Evolutionary conservation across 2,797 vertebrate genomes (phyloP).

Genomic region (Hybognathus amarus): DNA sequence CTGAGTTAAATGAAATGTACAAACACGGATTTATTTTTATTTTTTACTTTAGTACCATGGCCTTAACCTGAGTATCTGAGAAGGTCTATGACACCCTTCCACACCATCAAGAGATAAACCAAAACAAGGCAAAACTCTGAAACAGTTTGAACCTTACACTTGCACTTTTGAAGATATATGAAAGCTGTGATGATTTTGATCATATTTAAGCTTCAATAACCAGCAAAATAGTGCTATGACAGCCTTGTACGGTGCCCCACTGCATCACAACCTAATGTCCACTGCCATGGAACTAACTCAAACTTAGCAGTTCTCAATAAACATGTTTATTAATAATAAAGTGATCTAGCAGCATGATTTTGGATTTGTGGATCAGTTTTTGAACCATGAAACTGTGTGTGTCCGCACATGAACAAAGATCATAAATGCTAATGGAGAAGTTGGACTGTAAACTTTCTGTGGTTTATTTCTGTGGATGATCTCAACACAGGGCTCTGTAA

Average conservation of each 20-base stretch:
- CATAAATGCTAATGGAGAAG: slow-evolving; percentile 32
- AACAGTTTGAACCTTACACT: not conserved
- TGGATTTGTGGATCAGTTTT: not conserved
- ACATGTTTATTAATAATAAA: not conserved
- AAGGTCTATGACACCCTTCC: not conserved
- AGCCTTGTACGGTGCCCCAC: not conserved
- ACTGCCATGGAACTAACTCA: not conserved
- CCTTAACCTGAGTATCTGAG: not conserved
- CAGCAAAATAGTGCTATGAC: not conserved
- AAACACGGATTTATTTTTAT: not conserved
- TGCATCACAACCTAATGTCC: not conserved
- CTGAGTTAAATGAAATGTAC: not conserved
- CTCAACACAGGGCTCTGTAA: slow-evolving; percentile 62
- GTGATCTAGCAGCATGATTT: not conserved
- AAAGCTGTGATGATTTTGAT: not conserved
- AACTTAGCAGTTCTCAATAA: not conserved
- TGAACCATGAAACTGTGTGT: not conserved
- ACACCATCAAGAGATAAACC: not conserved
- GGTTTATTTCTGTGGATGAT: slow-evolving; percentile 82
- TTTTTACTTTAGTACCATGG: not conserved
- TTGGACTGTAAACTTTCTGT: slow-evolving; percentile 78
- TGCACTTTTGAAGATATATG: not conserved
- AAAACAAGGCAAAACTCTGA: not conserved
- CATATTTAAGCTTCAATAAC: not conserved
- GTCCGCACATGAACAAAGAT: not conserved